Evolutionary conservation across 2,888 invertebrate species (phyloP), one percentile per base, ranked within the genome.

Genomic region (Muschampia plurimacula): DNA sequence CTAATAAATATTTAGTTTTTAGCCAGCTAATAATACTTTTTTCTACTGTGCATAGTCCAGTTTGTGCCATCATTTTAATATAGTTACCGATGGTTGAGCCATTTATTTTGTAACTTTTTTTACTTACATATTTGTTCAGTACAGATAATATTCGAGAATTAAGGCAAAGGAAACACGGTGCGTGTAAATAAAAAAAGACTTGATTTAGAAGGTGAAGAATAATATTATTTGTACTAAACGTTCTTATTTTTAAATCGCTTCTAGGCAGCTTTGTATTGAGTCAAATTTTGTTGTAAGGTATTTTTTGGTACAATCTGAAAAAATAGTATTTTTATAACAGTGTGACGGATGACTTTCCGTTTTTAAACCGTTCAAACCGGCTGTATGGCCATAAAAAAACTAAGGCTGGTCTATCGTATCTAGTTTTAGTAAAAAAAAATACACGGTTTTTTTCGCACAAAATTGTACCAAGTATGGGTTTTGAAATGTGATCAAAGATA

Each of bases 401-500:
- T 72, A 72, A 72, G 72, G 66, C 67, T 67, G 67, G 59, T 32
- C 10, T 52, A 71, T 12, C 60, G 65, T 71, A 67, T 41, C 46
- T 71, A 71, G 71, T n/a, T 72, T 62, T 72, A 72, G 72, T 72
- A 15, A 60, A 49, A 70, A 70, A 68, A 62, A 32, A 28, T 59
- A 36, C 36, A 59, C 44, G 67, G 22, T 64, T 57, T 65, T 70
- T 65, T 72, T 72, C 67, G 66, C 63, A 70, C 72, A 74, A 72
- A 74, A 68, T 76, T 75, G 82, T 80, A 79, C 81, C 80, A 78
- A 80, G 76, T 72, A 73, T 78, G 78, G 80, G 78, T 80, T 82
- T 76, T 69, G 82, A 82, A 82, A 84, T 90, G 90, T 91, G 91
- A 90, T 88, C 80, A 80, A 83, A 84, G 77, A 80, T 78, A 81